Conservation (phyloP, 2,888 invertebrate species). For the Actias luna region DNA sequence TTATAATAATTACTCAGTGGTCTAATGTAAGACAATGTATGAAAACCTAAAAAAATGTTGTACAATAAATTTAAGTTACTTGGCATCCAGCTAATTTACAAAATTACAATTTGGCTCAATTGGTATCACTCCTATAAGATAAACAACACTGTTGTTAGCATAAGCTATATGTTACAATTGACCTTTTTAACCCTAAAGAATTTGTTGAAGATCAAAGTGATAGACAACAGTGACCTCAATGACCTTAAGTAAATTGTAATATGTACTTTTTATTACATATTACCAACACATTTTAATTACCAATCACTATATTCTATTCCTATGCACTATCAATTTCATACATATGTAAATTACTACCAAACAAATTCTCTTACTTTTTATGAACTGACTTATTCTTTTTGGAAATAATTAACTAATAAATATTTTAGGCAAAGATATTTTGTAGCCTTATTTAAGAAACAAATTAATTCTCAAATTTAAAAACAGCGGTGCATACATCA, state of each 20-base stretch:
- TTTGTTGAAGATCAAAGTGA: neutral
- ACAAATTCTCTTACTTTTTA: no score
- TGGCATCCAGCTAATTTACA: constrained; percentile 4
- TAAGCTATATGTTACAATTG: neutral
- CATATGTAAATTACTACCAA: no score
- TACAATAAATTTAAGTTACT: constrained; percentile 13
- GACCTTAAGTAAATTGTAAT: neutral
- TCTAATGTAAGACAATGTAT: no score
- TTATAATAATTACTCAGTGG: no score
- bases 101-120: constrained; percentile 17
- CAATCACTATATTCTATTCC: no score
- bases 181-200: neutral
- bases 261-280: no score
- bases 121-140: constrained; percentile 12
- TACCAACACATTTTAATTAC: no score
- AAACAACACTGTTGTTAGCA: constrained; percentile 10
- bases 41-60: neutral
- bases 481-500: neutral
- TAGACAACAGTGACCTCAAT: neutral
- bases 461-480: neutral
- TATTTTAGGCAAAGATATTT: no score
- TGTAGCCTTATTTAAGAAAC: no score
- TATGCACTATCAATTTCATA: no score
- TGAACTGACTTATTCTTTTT: no score
- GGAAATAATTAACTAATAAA: no score